phyloP scores from a whole-genome alignment of 2,888 invertebrate genomes.

The Drosophila fungiperda region DNA sequence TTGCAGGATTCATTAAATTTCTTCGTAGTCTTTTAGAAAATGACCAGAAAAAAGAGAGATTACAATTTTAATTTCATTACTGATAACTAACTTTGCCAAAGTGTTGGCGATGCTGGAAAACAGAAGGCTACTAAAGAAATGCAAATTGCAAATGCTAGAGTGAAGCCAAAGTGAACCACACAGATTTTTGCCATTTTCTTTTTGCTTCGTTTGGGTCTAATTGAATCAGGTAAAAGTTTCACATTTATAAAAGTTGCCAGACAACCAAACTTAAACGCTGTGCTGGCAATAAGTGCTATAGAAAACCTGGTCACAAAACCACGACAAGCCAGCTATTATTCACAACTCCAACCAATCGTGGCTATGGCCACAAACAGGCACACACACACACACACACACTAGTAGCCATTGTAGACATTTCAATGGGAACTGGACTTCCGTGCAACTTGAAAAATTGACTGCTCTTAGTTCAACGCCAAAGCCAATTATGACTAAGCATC shows the following conservation, averaged over 20 bases:
- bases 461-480: slow-evolving; percentile 25
- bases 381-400: slow-evolving; percentile 3
- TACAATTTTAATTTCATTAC: background rate
- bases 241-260: slow-evolving; percentile 43
- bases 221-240: slow-evolving; percentile 49
- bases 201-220: slow-evolving; percentile 20
- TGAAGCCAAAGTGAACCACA: background rate
- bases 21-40: background rate
- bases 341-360: slow-evolving; percentile 2
- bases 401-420: background rate
- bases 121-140: background rate
- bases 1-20: background rate
- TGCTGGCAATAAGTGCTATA: slow-evolving; percentile 56
- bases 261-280: slow-evolving; percentile 48
- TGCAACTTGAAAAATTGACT: slow-evolving; percentile 46
- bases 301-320: slow-evolving; percentile 2
- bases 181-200: background rate
- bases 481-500: slow-evolving; percentile 60
- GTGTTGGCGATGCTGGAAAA: background rate
- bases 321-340: slow-evolving; percentile 9
- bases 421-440: slow-evolving; percentile 25
- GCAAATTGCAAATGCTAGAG: background rate
- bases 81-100: background rate
- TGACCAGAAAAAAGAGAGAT: background rate
- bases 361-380: slow-evolving; percentile 6